Conservation (phyloP, 2,113 vertebrate species). For the Platanista minor region DNA sequence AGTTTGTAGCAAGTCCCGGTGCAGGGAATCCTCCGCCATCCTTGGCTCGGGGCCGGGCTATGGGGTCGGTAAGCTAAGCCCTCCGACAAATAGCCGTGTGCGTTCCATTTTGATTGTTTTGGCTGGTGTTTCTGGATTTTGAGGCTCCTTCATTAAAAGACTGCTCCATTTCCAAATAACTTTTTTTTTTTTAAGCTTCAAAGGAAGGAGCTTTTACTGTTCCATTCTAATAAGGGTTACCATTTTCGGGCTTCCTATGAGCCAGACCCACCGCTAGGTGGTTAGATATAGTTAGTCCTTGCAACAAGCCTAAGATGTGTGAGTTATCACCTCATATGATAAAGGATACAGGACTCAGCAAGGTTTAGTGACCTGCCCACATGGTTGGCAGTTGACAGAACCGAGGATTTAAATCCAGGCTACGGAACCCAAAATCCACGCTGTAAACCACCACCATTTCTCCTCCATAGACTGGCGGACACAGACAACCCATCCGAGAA, state of each 20-base stretch:
- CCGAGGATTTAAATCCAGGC: not conserved
- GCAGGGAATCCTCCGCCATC: not conserved
- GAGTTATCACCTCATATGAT: not conserved
- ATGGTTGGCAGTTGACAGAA: not conserved
- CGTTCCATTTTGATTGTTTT: constrained; percentile 8
- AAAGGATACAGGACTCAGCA: not conserved
- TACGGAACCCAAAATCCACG: not conserved
- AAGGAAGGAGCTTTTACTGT: constrained; percentile 22
- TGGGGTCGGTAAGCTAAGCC: not conserved
- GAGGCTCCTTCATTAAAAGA: constrained; percentile 9
- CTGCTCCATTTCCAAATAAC: constrained; percentile 13
- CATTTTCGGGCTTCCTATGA: not conserved
- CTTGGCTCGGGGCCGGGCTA: not conserved
- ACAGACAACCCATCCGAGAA: not conserved
- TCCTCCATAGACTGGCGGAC: not conserved
- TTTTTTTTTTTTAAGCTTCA: not conserved
- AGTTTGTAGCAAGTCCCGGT: not conserved
- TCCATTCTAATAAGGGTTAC: constrained; percentile 21
- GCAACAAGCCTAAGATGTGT: not conserved
- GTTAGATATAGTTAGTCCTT: not conserved
- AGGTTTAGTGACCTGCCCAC: not conserved
- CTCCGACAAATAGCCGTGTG: not conserved
- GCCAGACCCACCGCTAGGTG: not conserved
- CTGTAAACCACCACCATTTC: not conserved
- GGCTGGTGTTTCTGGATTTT: not conserved